phyloP scores from a whole-genome alignment of 2,888 invertebrate species.

The Candidula unifasciata region DNA sequence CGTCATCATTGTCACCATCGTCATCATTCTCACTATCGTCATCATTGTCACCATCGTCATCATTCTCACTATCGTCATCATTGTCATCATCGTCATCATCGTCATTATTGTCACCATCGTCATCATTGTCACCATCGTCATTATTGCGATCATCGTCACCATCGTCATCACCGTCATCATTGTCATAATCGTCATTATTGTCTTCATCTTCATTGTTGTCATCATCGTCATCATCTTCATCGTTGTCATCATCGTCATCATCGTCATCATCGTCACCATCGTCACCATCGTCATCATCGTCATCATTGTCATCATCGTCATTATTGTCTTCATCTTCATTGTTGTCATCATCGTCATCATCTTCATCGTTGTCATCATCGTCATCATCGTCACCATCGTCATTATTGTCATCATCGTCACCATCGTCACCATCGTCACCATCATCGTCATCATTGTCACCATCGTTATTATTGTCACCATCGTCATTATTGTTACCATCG shows the following conservation, averaged over 20 bases:
- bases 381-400: conserved; percentile 32
- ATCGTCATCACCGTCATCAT: conserved; percentile 28
- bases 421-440: conserved; percentile 36
- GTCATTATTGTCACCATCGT: background rate
- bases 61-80: too few relatives aligned
- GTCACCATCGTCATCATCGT: conserved; percentile 43
- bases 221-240: conserved; percentile 35
- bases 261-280: conserved; percentile 25
- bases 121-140: conserved; percentile 25
- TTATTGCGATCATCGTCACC: conserved; percentile 29
- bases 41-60: too few relatives aligned
- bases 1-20: too few relatives aligned
- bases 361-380: too few relatives aligned
- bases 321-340: too few relatives aligned
- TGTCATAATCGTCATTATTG: conserved; percentile 10
- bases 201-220: conserved; percentile 5
- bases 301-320: conserved; percentile 44
- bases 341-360: too few relatives aligned
- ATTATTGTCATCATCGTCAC: conserved; percentile 27
- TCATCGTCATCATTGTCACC: conserved; percentile 44
- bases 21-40: too few relatives aligned
- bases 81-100: too few relatives aligned
- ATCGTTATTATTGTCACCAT: conserved; percentile 37
- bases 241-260: conserved; percentile 18
- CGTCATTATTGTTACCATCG: background rate